Evolutionary conservation across 2,797 vertebrate species (phyloP).

Genomic region (Emys orbicularis): DNA sequence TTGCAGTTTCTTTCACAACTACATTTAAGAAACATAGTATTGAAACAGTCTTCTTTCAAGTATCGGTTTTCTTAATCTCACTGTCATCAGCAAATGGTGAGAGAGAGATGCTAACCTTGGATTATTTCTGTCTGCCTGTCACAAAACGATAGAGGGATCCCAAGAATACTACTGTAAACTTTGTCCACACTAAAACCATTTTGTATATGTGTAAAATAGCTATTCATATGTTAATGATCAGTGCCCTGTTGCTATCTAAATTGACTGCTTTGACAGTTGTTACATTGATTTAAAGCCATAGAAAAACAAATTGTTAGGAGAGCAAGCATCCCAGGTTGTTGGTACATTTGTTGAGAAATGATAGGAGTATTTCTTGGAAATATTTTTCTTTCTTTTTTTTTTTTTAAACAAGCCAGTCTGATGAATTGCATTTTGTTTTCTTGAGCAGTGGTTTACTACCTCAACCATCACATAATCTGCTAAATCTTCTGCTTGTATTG

Average conservation of each 20-base stretch:
- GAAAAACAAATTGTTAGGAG: neutral
- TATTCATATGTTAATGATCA: neutral
- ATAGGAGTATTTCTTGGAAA: neutral
- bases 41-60: neutral
- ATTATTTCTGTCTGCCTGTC: neutral
- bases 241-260: neutral
- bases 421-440: neutral
- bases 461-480: neutral
- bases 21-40: neutral
- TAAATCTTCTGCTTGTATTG: neutral
- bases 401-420: neutral
- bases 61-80: neutral
- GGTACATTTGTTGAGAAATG: too few relatives aligned
- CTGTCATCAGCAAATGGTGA: neutral
- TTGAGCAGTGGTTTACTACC: neutral
- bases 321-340: too few relatives aligned
- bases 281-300: accelerated
- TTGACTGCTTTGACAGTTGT: neutral
- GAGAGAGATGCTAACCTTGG: neutral
- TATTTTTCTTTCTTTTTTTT: too few relatives aligned
- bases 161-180: neutral
- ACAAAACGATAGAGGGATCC: neutral
- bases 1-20: neutral
- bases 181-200: neutral
- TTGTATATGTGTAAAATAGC: neutral